A percentile compares a stretch with the other conserved stretches of the same genome.
Conservation (phyloP, 2,797 vertebrate species). For the Eurystomus glaucurus region DNA sequence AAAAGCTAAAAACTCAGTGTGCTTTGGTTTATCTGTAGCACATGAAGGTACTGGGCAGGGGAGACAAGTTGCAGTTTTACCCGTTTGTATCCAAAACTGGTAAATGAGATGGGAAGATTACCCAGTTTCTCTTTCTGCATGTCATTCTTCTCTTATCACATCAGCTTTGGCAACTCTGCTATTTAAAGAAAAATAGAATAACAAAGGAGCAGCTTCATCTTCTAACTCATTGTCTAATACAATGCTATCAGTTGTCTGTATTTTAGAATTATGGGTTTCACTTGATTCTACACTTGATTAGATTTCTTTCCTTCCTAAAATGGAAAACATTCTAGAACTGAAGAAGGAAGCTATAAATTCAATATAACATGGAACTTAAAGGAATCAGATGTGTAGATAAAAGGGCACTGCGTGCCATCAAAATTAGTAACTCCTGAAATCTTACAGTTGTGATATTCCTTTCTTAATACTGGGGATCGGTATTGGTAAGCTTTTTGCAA, state of each 20-base stretch:
- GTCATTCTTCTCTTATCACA: conserved; percentile 28
- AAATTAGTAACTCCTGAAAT: not conserved
- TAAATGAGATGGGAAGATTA: conserved; percentile 14
- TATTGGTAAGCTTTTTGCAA: not conserved
- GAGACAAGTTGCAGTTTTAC: not conserved
- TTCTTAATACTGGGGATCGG: not conserved
- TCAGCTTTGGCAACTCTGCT: not conserved
- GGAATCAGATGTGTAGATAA: not conserved
- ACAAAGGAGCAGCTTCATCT: conserved; percentile 38
- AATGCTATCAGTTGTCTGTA: conserved; percentile 13
- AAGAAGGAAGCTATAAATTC: conserved; percentile 15
- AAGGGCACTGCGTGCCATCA: not conserved
- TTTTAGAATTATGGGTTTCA: conserved; percentile 19
- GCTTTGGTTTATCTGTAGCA: not conserved
- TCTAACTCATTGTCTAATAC: conserved; percentile 32
- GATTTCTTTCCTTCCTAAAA: conserved; percentile 30
- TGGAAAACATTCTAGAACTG: conserved; percentile 13
- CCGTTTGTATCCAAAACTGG: not conserved
- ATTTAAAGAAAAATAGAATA: conserved; percentile 31
- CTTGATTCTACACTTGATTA: conserved; percentile 17
- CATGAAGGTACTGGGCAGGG: not conserved
- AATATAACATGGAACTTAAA: not conserved
- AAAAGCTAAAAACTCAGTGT: not conserved
- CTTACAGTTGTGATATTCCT: not conserved
- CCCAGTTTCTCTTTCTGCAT: not conserved